phyloP scores from a whole-genome alignment of 2,797 vertebrate species.

The Lepus oiostolus region DNA sequence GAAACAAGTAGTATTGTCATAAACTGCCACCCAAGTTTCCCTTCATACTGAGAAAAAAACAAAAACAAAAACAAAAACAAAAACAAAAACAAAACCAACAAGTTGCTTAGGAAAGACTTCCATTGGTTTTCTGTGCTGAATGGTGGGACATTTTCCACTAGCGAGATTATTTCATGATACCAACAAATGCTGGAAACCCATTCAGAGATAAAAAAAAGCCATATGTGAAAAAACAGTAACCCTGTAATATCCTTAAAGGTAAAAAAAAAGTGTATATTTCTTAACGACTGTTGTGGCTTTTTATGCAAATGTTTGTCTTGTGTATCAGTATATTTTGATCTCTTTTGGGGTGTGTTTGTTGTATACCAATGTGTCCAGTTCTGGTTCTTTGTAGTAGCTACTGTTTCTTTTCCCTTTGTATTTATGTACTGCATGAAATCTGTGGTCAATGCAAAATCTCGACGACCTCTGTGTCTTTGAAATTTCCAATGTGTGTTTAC shows the following conservation, averaged over 20 bases:
- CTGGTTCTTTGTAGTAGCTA: slow-evolving; percentile 62
- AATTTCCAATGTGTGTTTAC: slow-evolving; percentile 81
- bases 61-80: background rate
- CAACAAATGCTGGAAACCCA: slow-evolving; percentile 83
- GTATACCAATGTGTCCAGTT: slow-evolving; percentile 77
- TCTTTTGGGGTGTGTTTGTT: slow-evolving; percentile 79
- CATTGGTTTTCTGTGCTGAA: slow-evolving; percentile 73
- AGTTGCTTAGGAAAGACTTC: slow-evolving; percentile 76
- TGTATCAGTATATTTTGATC: slow-evolving; percentile 82
- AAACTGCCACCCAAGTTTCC: slow-evolving; percentile 74
- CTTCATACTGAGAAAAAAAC: slow-evolving; percentile 61
- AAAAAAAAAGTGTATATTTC: slow-evolving; percentile 71
- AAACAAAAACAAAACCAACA: slow-evolving; percentile 8
- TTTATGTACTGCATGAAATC: slow-evolving; percentile 86
- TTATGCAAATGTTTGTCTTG: slow-evolving; percentile 84
- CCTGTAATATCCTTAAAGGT: slow-evolving; percentile 77
- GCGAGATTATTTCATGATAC: slow-evolving; percentile 83
- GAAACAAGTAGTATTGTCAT: slow-evolving; percentile 40
- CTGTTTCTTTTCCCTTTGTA: slow-evolving; percentile 39
- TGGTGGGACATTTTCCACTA: slow-evolving; percentile 84
- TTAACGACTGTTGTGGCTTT: slow-evolving; percentile 75
- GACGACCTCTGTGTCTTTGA: slow-evolving; percentile 83
- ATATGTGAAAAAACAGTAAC: slow-evolving; percentile 89
- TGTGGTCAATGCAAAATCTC: slow-evolving; percentile 81
- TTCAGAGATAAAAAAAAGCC: slow-evolving; percentile 88